These are phyloP conservation scores for Phrynosoma platyrhinos DNA, from an alignment of 2,113 vertebrate species.

Conservation along the genomic window DNA sequence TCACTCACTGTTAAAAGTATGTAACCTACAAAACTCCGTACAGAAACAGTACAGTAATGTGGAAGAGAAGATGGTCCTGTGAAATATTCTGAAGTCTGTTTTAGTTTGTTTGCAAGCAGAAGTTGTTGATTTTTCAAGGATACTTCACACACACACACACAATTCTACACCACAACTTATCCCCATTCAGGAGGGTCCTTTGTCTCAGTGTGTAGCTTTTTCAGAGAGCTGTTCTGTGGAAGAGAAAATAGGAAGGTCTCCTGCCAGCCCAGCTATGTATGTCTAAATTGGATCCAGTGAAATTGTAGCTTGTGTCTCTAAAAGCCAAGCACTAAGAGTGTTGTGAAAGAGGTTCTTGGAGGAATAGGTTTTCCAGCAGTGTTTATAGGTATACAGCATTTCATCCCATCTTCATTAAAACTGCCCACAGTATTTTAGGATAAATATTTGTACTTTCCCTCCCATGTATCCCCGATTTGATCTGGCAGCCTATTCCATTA, in stretches of 20 bases:
- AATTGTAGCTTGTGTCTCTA: not conserved
- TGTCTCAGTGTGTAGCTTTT: no score
- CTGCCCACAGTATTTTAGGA: not conserved
- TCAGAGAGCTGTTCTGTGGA: no score
- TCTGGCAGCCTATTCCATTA: not conserved
- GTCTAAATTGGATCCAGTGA: not conserved
- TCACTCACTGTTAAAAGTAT: not conserved
- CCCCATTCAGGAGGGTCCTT: no score
- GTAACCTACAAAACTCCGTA: not conserved
- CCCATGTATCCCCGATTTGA: not conserved
- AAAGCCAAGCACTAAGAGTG: not conserved
- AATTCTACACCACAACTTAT: not conserved
- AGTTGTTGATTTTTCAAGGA: no score
- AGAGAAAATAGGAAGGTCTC: no score
- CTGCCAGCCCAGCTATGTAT: no score
- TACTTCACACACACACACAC: not conserved
- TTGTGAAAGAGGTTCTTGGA: not conserved
- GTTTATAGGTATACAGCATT: not conserved
- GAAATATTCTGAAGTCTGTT: not conserved
- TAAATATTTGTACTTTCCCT: not conserved
- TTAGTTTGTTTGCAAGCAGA: not conserved
- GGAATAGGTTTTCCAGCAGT: not conserved
- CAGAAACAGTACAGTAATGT: not conserved
- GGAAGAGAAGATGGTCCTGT: not conserved
- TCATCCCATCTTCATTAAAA: not conserved